phyloP scores from a whole-genome alignment of 2,797 vertebrate genomes.

The Poeciliopsis infans region DNA sequence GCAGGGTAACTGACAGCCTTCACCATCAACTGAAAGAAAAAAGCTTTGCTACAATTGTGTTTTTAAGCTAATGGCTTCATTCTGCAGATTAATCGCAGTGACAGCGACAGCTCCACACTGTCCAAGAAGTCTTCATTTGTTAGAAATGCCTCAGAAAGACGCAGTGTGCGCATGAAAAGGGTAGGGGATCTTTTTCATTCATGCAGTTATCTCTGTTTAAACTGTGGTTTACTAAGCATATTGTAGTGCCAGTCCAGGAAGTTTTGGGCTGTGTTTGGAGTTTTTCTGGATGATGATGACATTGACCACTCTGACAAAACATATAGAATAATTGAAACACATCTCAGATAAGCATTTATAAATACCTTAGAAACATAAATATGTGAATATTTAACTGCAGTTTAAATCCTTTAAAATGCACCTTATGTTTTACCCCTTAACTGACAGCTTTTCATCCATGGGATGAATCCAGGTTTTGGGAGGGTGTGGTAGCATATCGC shows the following conservation, averaged over 20 bases:
- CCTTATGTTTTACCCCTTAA: background rate
- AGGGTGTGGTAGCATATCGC: no score
- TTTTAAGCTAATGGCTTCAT: background rate
- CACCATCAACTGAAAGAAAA: conserved; percentile 15
- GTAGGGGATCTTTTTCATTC: conserved; percentile 68
- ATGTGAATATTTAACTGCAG: background rate
- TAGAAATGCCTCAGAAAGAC: conserved; percentile 93
- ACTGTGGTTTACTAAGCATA: background rate
- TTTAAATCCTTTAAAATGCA: background rate
- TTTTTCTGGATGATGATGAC: background rate
- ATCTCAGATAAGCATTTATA: background rate
- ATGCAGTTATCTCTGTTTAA: background rate
- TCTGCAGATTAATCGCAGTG: conserved; percentile 93
- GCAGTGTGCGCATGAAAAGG: conserved; percentile 94
- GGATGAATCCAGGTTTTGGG: no score
- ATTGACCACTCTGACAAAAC: background rate
- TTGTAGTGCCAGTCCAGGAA: background rate
- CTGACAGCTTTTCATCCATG: no score
- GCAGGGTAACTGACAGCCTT: conserved; percentile 81
- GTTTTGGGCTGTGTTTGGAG: background rate
- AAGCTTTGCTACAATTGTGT: no score
- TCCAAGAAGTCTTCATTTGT: conserved; percentile 95
- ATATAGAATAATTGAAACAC: background rate
- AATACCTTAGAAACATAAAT: background rate
- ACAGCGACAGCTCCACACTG: conserved; percentile 96